Conservation (phyloP, 2,113 vertebrate genomes). For the Hiodon alosoides region DNA sequence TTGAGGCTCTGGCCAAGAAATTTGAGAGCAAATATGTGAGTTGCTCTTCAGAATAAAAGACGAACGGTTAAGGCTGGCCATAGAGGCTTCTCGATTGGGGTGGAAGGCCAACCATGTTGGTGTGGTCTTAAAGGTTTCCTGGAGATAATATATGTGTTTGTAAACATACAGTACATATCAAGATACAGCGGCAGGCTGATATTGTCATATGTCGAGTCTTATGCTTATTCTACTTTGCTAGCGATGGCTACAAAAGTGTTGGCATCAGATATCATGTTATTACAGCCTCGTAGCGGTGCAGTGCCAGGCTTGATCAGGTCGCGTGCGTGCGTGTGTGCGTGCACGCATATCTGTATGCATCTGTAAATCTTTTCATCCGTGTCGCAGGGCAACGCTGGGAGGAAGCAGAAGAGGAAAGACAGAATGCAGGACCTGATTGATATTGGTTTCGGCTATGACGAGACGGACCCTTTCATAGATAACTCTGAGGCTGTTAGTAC, state of each 20-base stretch:
- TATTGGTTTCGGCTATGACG: slow-evolving; percentile 95
- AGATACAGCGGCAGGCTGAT: no score
- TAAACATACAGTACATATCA: no score
- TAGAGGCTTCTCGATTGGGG: neutral
- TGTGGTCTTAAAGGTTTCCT: no score
- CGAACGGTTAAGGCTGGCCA: no score
- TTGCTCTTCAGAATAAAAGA: slow-evolving; percentile 22
- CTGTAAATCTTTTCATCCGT: neutral
- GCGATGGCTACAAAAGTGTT: no score
- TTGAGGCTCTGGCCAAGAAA: slow-evolving; percentile 87
- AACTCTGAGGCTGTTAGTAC: slow-evolving; percentile 94
- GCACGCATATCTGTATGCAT: neutral
- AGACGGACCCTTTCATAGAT: slow-evolving; percentile 96
- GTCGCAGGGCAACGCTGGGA: slow-evolving; percentile 64
- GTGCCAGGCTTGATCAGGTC: no score
- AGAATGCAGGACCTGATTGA: slow-evolving; percentile 95
- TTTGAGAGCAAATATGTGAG: slow-evolving; percentile 98
- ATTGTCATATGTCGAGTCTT: no score
- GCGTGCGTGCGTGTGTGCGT: neutral
- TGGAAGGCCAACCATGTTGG: no score
- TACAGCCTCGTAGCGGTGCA: no score
- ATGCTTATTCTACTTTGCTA: no score
- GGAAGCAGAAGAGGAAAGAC: slow-evolving; percentile 83
- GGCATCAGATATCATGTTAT: no score
- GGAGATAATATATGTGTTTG: no score